Evolutionary conservation across 2,888 invertebrate species (phyloP).

Genomic region (Resseliella maxima): DNA sequence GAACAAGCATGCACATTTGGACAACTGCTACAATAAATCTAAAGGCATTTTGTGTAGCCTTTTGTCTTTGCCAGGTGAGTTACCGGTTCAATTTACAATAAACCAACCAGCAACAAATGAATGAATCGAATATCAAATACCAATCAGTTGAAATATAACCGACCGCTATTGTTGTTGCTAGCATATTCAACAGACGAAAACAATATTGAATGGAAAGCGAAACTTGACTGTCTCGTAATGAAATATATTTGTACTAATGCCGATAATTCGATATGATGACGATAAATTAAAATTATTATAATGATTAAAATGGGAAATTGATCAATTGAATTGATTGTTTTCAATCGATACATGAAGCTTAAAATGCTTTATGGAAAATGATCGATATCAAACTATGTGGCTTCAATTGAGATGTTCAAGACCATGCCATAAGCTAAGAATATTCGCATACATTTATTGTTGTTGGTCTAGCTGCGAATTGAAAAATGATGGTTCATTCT

Average conservation of each 20-base stretch:
- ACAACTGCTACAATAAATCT: slow-evolving; percentile 5
- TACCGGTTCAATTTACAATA: slow-evolving; percentile 24
- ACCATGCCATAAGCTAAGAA: not conserved
- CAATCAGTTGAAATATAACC: not conserved
- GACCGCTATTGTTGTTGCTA: not conserved
- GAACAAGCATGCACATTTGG: not conserved
- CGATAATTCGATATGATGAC: slow-evolving; percentile 27
- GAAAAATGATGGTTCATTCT: not conserved
- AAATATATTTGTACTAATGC: slow-evolving; percentile 47
- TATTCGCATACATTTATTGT: not conserved
- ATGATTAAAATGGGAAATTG: slow-evolving; percentile 37
- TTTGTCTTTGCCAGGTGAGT: not conserved
- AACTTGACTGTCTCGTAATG: slow-evolving; percentile 23
- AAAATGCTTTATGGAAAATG: not conserved
- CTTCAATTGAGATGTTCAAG: not conserved
- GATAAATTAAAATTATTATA: slow-evolving; percentile 45
- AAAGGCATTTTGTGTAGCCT: not conserved
- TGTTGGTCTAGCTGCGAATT: not conserved
- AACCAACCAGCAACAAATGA: not conserved
- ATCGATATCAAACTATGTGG: not conserved
- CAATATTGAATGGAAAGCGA: not conserved
- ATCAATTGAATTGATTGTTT: slow-evolving; percentile 44
- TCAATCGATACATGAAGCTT: not conserved
- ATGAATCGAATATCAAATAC: slow-evolving; percentile 2
- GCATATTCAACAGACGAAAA: not conserved